A percentile compares a stretch with the other conserved stretches of the same genome.
Conservation (phyloP, 1,140 invertebrate genomes). For the Adelges cooleyi region DNA sequence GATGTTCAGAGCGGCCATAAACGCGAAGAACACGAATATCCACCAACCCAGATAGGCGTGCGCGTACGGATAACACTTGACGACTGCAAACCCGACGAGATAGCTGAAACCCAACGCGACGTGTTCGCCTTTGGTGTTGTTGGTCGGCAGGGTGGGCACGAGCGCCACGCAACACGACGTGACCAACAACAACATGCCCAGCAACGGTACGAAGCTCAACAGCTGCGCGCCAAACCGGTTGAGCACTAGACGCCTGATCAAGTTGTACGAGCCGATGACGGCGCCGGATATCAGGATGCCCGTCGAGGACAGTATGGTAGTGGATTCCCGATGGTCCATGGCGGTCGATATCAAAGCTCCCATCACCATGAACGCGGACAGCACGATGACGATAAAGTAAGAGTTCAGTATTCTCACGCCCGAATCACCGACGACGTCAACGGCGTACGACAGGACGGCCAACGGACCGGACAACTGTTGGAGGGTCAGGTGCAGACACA, state of each 20-base stretch:
- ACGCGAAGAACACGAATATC: not conserved
- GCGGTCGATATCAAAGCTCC: not conserved
- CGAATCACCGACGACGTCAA: conserved; percentile 45
- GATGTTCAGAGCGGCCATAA: not conserved
- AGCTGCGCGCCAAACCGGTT: conserved; percentile 2
- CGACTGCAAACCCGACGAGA: not conserved
- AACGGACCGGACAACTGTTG: conserved; percentile 50
- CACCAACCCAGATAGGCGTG: conserved; percentile 1
- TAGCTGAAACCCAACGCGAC: conserved; percentile 6
- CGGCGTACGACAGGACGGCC: conserved; percentile 56
- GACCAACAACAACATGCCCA: not conserved
- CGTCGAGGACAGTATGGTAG: not conserved
- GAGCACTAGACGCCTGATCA: not conserved
- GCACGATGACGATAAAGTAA: conserved; percentile 38
- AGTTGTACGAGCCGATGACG: not conserved
- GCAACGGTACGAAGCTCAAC: not conserved
- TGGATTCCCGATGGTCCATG: conserved; percentile 6
- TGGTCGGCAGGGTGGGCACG: not conserved
- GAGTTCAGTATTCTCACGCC: conserved; percentile 39
- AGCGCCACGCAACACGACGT: not conserved
- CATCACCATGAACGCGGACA: conserved; percentile 41
- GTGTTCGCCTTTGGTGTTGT: not conserved
- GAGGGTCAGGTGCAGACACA: conserved; percentile 42
- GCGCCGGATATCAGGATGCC: not conserved
- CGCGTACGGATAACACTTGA: conserved; percentile 13